Evolutionary conservation across 2,797 vertebrate species (phyloP), one percentile per base, ranked within the genome.

Genomic region (Anguilla marmorata): DNA sequence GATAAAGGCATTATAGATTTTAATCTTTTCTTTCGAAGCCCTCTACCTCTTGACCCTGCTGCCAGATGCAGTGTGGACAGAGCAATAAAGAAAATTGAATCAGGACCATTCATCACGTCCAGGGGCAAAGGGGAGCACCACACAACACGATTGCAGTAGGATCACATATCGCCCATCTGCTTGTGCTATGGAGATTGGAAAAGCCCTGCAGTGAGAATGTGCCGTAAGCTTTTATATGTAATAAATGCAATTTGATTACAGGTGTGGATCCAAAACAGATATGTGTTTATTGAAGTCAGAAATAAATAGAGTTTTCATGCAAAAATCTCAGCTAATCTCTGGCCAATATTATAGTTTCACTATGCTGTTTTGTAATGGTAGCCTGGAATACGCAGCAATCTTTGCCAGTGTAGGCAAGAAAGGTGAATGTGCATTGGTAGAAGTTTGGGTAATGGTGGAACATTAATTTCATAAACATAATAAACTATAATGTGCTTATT

Each of bases 1-100:
- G 84, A 85, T 86, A 86, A 37, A 82, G 87, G 86, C 87, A 76
- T 86, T 85, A 85, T 79, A 88, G 84, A 86, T 85, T 85, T 84
- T 84, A 85, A 88, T 88, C 84, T 79, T 41, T 80, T 30, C 56
- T 33, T 87, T n/a, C 41, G 24, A 45, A 85, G 63, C 54, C 63
- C 80, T 69, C 12, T 72, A 85, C 24, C 84, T 52, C 33, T 33
- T 74, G 80, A 88, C 87, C 87, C 84, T 48, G 12, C 33, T 63
- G 58, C 69, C 84, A 56, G 87, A 69, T 54, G 83, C 56, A 45
- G n/a, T 60, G 72, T 30, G 41, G 88, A 69, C 72, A 83, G 85
- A 88, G 74, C 88, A 79, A 54, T 89, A 89, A 89, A 87, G 79
- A 30, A 66, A 85, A 89, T 79, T 79, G 54, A 85, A 87, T 89